Conservation (phyloP, 2,113 vertebrate genomes). For the Proteles cristata region DNA sequence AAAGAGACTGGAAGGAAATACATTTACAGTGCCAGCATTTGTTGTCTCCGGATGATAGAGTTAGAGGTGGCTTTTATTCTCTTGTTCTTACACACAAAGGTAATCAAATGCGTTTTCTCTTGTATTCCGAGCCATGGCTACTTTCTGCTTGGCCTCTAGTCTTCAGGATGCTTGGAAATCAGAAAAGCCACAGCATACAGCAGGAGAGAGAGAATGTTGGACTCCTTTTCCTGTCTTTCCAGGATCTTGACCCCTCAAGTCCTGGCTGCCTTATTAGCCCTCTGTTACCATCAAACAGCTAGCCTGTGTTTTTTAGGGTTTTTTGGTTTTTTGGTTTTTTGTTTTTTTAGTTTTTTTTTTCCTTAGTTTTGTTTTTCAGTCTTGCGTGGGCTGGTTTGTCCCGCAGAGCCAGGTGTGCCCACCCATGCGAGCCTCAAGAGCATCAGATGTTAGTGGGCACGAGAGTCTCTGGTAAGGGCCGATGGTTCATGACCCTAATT, state of each 20-base stretch:
- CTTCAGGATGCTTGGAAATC: not conserved
- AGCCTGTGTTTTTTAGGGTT: not conserved
- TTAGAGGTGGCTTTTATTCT: not conserved
- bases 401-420: not conserved
- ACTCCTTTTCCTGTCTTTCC: not conserved
- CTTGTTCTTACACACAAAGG: not conserved
- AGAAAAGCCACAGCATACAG: not conserved
- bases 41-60: not conserved
- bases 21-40: not conserved
- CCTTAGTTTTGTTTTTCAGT: not conserved
- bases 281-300: not conserved
- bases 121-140: not conserved
- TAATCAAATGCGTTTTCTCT: not conserved
- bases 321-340: no score
- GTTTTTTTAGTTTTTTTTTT: not conserved
- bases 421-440: not conserved
- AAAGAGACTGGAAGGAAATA: not conserved
- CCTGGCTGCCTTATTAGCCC: not conserved
- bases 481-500: not conserved
- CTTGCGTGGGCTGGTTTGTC: not conserved
- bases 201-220: not conserved
- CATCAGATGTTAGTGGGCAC: not conserved
- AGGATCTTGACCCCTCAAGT: not conserved
- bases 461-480: not conserved
- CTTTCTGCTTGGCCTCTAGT: not conserved